Percentiles rank a stretch among this genome's conserved stretches.
Conservation (phyloP, 2,113 vertebrate genomes). For the Bos javanicus region DNA sequence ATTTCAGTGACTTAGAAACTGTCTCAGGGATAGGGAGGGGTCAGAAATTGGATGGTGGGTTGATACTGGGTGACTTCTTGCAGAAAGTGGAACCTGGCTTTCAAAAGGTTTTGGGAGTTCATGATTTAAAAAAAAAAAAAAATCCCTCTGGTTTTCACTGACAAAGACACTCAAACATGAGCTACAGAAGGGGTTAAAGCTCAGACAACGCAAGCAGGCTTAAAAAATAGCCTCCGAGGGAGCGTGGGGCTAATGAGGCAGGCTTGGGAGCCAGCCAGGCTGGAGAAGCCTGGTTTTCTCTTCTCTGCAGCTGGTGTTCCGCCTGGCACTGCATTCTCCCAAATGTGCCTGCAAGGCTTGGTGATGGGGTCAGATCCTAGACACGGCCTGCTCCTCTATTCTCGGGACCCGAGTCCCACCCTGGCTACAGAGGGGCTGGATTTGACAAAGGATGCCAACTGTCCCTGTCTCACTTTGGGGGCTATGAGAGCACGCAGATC, state of each 20-base stretch:
- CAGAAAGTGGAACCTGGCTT: neutral
- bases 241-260: neutral
- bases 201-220: neutral
- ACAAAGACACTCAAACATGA: neutral
- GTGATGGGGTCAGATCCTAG: neutral
- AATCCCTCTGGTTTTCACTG: neutral
- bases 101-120: neutral
- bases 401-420: neutral
- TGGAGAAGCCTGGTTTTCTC: neutral
- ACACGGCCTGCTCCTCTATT: neutral
- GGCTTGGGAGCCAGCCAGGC: neutral
- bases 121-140: neutral
- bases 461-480: neutral
- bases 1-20: neutral
- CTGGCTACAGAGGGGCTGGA: neutral
- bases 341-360: neutral
- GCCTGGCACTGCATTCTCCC: neutral
- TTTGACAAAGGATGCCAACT: neutral
- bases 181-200: neutral
- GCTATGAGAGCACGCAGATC: neutral
- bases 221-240: neutral
- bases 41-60: neutral
- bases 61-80: neutral
- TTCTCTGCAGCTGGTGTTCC: neutral
- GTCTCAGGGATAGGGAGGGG: neutral